Evolutionary conservation across 64 coral and sea anemone species (phyloP), one percentile per base, ranked within the genome.

Genomic region (Cladopsammia gracilis): DNA sequence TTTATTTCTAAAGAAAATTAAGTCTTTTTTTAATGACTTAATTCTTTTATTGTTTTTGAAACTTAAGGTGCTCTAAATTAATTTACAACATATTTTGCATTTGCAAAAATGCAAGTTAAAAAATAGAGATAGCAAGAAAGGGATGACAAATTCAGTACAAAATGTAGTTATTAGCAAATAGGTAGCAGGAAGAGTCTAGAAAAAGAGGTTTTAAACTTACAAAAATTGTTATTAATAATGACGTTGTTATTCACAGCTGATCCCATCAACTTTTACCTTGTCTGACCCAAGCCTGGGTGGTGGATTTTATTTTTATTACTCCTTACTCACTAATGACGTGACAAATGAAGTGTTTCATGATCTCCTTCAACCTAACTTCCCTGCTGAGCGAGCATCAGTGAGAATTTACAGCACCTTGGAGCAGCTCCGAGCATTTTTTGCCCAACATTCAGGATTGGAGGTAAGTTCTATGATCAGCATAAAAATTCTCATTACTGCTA

Each of bases 301-400:
- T 58, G 98, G 98, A 52, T 99, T 99, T 77, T 99, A 99, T 43
- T 99, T 99, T 71, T 93, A 99, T 72, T 99, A 99, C 77, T 96
- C 91, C 2, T 89, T 99, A 22, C 75, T 99, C 10, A 86, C 94
- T 20, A 99, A 99, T 68, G 91, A 96, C 23, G 98, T 99, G 10
- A 94, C 98, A n/a, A 99, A 96, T 78, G 98, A 96, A 51, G 78
- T 89, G 10, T 99, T 99, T 70, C 74, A 87, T 58, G 98, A 99
- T n/a, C 94, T 99, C 10, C 89, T 99, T 0, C 94, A 99, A 59
- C 98, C 98, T 0, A 99, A 90, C 74, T 99, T 99, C 54, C 95
- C 98, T 43, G 81, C 98, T 18, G 98, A 99, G 58, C 64, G 98
- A 89, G 98, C 98, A 15, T 96, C 98, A 58, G 94, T 96, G 0